These are phyloP conservation scores for Trisateles emortualis DNA, from an alignment of 2,888 invertebrate species.

Conservation along the genomic window DNA sequence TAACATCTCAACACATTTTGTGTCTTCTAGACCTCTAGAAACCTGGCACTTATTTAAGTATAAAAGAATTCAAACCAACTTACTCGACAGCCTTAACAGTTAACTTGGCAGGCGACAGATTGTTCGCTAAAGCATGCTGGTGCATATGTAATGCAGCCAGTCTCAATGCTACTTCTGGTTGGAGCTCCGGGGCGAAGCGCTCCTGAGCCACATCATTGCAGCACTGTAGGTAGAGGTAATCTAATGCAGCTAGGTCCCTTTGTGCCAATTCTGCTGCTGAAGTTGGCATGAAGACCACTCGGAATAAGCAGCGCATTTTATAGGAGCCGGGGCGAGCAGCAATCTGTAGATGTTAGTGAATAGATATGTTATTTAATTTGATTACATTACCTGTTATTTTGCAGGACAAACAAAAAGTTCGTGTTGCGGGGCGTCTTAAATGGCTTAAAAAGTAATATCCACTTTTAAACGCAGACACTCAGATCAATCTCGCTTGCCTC, in stretches of 20 bases:
- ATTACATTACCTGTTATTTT: too few species aligned
- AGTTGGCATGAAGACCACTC: conserved; percentile 95
- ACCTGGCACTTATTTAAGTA: too few species aligned
- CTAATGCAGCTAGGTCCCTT: conserved; percentile 94
- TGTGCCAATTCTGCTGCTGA: conserved; percentile 95
- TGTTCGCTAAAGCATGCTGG: conserved; percentile 94
- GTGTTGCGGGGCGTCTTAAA: too few species aligned
- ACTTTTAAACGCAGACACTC: too few species aligned
- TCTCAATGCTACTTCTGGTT: conserved; percentile 94
- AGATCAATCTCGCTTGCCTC: too few species aligned
- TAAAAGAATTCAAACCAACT: conserved; percentile 80
- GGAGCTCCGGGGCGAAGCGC: conserved; percentile 94
- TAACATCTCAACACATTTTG: too few species aligned
- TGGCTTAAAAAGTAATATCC: too few species aligned
- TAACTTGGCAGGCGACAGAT: conserved; percentile 92
- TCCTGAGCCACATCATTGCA: conserved; percentile 98
- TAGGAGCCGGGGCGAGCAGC: conserved; percentile 96
- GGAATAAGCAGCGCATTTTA: conserved; percentile 95
- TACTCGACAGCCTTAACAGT: conserved; percentile 95
- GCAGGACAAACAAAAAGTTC: too few species aligned
- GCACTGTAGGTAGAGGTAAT: conserved; percentile 96
- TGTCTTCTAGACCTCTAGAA: too few species aligned
- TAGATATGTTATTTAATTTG: not conserved
- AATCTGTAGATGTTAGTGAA: conserved; percentile 86
- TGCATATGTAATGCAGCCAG: conserved; percentile 96